These are phyloP conservation scores for Tautogolabrus adspersus DNA, from an alignment of 2,113 vertebrate species.

Conservation along the genomic window DNA sequence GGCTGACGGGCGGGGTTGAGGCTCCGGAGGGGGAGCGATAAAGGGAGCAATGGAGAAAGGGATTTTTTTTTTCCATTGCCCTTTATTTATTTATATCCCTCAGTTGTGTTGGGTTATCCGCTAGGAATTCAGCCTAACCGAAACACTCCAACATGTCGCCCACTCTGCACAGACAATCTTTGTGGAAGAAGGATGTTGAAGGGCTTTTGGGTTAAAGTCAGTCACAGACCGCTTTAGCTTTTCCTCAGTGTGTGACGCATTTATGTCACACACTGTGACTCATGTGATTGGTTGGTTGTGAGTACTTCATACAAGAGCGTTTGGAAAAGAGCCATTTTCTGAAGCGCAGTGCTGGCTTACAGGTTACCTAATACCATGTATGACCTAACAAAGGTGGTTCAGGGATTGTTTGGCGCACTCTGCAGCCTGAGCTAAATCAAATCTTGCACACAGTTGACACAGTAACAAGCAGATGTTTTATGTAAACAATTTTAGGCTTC, in stretches of 20 bases:
- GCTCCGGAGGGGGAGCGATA: slow-evolving; percentile 56
- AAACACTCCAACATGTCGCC: slow-evolving; percentile 37
- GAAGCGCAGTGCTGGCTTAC: slow-evolving; percentile 56
- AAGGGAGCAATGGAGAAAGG: slow-evolving; percentile 64
- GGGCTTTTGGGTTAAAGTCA: slow-evolving; percentile 19
- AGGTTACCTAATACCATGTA: slow-evolving; percentile 72
- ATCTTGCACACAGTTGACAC: slow-evolving; percentile 8
- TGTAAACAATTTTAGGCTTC: slow-evolving; percentile 5
- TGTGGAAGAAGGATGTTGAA: neutral
- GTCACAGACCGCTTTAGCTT: slow-evolving; percentile 24
- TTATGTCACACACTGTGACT: slow-evolving; percentile 31
- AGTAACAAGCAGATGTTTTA: slow-evolving; percentile 4
- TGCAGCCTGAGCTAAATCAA: slow-evolving; percentile 38
- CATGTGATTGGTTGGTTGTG: slow-evolving; percentile 38
- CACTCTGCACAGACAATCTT: slow-evolving; percentile 3
- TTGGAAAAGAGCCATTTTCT: slow-evolving; percentile 56
- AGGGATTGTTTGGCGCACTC: slow-evolving; percentile 37
- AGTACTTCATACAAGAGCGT: slow-evolving; percentile 55
- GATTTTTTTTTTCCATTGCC: slow-evolving; percentile 62
- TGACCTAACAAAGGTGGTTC: slow-evolving; percentile 66
- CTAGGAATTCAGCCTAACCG: slow-evolving; percentile 25
- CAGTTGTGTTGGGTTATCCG: slow-evolving; percentile 32
- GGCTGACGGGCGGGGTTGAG: slow-evolving; percentile 59
- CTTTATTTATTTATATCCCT: slow-evolving; percentile 77
- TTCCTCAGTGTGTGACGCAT: slow-evolving; percentile 46